Evolutionary conservation across 92 coral and sea anemone species (phyloP).

Genomic region (Porites evermanni): DNA sequence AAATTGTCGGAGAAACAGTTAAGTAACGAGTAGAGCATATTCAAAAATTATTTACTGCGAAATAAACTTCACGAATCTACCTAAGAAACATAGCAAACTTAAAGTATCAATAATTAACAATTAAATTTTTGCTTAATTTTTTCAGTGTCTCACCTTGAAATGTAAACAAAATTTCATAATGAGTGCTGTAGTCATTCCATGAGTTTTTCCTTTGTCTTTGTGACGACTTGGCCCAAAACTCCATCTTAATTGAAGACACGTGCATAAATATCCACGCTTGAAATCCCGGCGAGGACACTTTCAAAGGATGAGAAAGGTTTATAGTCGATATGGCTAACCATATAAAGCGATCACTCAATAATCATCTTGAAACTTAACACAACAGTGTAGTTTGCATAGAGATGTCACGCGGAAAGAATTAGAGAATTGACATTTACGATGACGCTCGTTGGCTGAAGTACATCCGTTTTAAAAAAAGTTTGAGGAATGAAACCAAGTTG

Average conservation of each 20-base stretch:
- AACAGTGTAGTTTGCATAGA: constrained; percentile 12
- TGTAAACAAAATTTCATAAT: not conserved
- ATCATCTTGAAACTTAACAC: constrained; percentile 1
- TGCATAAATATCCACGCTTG: too few relatives aligned
- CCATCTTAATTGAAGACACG: too few relatives aligned
- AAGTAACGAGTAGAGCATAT: too few relatives aligned
- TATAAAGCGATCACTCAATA: not conserved
- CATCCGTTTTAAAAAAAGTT: constrained; percentile 19
- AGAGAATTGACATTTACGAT: not conserved
- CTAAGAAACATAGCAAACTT: too few relatives aligned
- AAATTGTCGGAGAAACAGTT: too few relatives aligned
- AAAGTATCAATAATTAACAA: too few relatives aligned
- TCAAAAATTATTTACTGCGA: too few relatives aligned
- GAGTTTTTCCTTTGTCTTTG: not conserved
- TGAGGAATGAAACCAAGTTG: not conserved
- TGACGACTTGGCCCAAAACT: not conserved
- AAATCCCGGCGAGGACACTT: too few relatives aligned
- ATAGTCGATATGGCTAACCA: too few relatives aligned
- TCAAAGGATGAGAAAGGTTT: too few relatives aligned
- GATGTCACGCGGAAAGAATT: constrained; percentile 8
- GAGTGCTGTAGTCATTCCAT: not conserved
- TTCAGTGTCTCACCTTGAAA: constrained; percentile 20
- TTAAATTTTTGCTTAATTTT: too few relatives aligned
- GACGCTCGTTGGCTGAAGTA: constrained; percentile 1
- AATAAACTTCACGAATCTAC: too few relatives aligned